Conservation (phyloP, 1,140 invertebrate species). For the Aphaenogaster rudis region DNA sequence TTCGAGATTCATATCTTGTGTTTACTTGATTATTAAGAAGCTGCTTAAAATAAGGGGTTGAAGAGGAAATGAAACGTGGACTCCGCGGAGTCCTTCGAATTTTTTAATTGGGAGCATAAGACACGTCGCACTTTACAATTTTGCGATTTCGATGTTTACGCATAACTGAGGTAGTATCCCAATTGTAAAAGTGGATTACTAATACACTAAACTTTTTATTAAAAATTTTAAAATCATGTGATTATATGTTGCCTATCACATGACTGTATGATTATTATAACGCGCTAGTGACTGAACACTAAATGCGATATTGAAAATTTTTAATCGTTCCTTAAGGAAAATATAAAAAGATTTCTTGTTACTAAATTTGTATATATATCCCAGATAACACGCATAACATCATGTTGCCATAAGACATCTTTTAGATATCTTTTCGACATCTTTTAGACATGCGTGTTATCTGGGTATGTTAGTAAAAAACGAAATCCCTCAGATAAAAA, state of each 20-base stretch:
- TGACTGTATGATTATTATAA: background rate
- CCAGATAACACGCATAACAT: too few relatives aligned
- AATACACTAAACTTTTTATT: background rate
- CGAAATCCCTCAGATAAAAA: too few relatives aligned
- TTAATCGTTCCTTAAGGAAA: background rate
- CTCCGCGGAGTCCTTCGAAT: background rate
- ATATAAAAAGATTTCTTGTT: background rate
- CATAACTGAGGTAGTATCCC: background rate
- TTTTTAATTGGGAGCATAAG: background rate
- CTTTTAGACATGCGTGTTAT: too few relatives aligned
- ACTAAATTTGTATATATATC: background rate
- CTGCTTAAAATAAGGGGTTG: background rate
- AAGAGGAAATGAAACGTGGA: background rate
- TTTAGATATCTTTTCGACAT: too few relatives aligned
- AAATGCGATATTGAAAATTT: background rate
- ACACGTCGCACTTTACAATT: background rate
- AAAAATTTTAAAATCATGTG: background rate
- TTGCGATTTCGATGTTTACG: background rate
- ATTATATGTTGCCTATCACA: background rate
- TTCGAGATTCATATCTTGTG: background rate
- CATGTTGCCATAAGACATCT: too few relatives aligned
- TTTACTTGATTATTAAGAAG: conserved; percentile 6
- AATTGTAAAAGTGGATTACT: background rate
- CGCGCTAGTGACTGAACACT: background rate
- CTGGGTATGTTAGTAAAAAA: background rate